Evolutionary conservation across 2,797 vertebrate genomes (phyloP).

Genomic region (Galago senegalensis): DNA sequence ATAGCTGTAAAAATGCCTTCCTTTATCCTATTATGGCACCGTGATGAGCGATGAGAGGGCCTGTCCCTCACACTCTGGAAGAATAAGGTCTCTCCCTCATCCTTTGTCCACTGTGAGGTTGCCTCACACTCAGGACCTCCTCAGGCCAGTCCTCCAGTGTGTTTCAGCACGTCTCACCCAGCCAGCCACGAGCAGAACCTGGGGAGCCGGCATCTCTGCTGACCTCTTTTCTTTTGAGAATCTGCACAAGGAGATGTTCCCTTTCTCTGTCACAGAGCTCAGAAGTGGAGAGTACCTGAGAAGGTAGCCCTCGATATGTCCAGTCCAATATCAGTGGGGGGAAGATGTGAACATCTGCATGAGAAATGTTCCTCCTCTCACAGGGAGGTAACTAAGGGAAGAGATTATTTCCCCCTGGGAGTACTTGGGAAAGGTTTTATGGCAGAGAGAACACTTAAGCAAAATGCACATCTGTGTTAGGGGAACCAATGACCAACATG

Average conservation of each 20-base stretch:
- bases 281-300: not conserved
- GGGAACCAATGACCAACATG: not conserved
- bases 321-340: not conserved
- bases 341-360: not conserved
- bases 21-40: not conserved
- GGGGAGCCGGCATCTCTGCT: not conserved
- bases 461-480: not conserved
- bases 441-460: not conserved
- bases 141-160: not conserved
- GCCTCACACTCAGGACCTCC: not conserved
- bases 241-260: not conserved
- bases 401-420: not conserved
- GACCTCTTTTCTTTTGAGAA: not conserved
- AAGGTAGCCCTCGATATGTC: not conserved
- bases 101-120: not conserved
- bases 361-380: slow-evolving; percentile 20
- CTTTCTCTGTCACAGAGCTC: not conserved
- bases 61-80: not conserved
- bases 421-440: not conserved
- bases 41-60: not conserved
- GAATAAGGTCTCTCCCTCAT: not conserved
- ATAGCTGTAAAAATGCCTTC: not conserved
- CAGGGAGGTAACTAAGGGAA: not conserved
- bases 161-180: not conserved
- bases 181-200: not conserved